These are phyloP conservation scores for Dipus sagitta DNA, from an alignment of 2,797 vertebrate genomes.

Conservation along the genomic window DNA sequence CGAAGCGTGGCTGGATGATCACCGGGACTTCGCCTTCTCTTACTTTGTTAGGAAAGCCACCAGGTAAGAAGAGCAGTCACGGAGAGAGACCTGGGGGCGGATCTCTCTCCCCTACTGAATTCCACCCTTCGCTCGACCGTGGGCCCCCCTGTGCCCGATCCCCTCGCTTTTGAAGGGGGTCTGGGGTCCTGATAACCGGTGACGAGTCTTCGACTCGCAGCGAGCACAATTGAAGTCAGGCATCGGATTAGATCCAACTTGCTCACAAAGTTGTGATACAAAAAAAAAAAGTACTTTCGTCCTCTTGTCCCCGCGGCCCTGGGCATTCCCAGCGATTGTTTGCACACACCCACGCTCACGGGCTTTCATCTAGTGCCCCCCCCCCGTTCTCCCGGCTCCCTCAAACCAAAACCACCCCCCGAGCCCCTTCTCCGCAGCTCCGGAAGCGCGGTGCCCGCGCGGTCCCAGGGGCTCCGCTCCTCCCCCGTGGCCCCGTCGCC, in stretches of 20 bases:
- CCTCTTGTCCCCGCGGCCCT: neutral
- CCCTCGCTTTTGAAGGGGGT: neutral
- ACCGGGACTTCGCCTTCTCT: slow-evolving; percentile 93
- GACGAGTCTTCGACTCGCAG: neutral
- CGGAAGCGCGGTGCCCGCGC: slow-evolving; percentile 67
- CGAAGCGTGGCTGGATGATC: slow-evolving; percentile 98
- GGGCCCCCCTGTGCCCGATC: neutral
- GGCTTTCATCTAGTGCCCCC: neutral
- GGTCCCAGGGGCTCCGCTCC: slow-evolving; percentile 55
- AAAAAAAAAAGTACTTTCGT: neutral
- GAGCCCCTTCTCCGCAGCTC: slow-evolving; percentile 58
- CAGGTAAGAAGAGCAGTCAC: slow-evolving; percentile 90
- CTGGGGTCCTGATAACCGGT: neutral
- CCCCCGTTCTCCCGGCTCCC: neutral
- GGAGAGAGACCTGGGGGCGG: slow-evolving; percentile 8
- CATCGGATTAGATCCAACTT: neutral
- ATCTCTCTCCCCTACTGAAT: neutral
- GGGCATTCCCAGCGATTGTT: neutral
- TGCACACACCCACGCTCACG: neutral
- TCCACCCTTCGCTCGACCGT: neutral
- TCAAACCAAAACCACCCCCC: slow-evolving; percentile 15
- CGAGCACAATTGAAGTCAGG: neutral
- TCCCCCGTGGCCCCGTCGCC: slow-evolving; percentile 56
- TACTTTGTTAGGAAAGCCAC: slow-evolving; percentile 96
- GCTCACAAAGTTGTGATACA: slow-evolving; percentile 67